phyloP scores from a whole-genome alignment of 2,888 invertebrate species.

The Drosophila sordidapex region DNA sequence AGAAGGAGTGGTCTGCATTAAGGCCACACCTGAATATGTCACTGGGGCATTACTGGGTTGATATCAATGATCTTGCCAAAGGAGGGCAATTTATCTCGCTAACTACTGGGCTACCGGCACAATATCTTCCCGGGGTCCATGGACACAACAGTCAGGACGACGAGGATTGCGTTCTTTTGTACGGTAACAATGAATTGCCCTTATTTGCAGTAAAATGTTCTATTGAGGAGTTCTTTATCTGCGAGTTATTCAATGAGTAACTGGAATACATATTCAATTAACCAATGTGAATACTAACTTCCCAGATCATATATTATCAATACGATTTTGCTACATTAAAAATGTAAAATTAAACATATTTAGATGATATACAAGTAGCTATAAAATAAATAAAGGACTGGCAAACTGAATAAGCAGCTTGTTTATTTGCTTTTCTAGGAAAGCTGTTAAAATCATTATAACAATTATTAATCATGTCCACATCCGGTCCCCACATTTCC shows the following conservation, averaged over 20 bases:
- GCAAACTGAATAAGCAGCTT: not conserved
- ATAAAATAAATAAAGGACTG: not conserved
- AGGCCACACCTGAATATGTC: not conserved
- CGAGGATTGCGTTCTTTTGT: conserved; percentile 24
- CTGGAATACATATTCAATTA: not conserved
- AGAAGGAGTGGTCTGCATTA: not conserved
- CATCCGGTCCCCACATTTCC: not conserved
- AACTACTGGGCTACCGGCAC: conserved; percentile 8
- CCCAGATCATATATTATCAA: too few species aligned
- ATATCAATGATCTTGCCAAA: conserved; percentile 15
- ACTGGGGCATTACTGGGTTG: conserved; percentile 19
- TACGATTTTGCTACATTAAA: too few species aligned
- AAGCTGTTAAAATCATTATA: not conserved
- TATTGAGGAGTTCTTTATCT: conserved; percentile 1
- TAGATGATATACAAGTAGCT: not conserved
- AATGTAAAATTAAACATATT: not conserved
- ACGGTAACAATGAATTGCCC: fast-evolving
- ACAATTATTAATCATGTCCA: not conserved
- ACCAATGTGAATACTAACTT: not conserved
- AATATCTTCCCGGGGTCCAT: conserved; percentile 4
- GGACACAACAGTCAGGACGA: too few species aligned
- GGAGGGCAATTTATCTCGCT: conserved; percentile 12
- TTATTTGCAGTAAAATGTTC: conserved; percentile 19
- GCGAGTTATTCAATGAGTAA: conserved; percentile 17
- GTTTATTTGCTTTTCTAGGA: not conserved